These are phyloP conservation scores for Oscheius sp. DNA, from an alignment of 2,888 invertebrate species.

Conservation along the genomic window DNA sequence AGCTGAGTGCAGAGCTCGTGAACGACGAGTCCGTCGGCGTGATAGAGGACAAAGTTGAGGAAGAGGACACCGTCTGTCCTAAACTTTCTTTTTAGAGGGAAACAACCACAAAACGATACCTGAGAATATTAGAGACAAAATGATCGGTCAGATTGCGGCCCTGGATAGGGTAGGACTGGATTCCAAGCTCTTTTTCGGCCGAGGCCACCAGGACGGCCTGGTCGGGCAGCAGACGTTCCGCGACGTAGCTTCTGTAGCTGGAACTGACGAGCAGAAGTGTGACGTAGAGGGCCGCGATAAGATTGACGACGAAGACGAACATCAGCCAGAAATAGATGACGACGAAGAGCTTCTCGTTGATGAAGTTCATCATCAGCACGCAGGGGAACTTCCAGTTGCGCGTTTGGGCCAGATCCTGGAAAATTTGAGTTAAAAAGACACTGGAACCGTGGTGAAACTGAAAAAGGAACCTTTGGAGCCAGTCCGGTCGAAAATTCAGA, in stretches of 20 bases:
- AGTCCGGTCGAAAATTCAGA: neutral
- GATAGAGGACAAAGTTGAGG: constrained; percentile 1
- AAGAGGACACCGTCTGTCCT: constrained; percentile 8
- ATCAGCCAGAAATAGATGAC: constrained; percentile 57
- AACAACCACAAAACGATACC: neutral
- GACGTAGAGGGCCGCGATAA: constrained; percentile 37
- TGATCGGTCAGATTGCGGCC: neutral
- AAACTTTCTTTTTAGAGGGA: neutral
- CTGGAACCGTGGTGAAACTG: neutral
- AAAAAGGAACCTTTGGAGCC: neutral
- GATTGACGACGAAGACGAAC: constrained; percentile 39
- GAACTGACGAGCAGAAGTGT: constrained; percentile 30
- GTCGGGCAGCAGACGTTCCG: constrained; percentile 35
- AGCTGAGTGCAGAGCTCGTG: neutral
- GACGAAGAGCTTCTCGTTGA: constrained; percentile 53
- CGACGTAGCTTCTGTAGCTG: constrained; percentile 20
- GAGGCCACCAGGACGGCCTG: neutral
- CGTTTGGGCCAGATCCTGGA: neutral
- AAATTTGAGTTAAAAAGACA: neutral
- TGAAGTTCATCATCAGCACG: constrained; percentile 52
- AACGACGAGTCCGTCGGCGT: constrained; percentile 10
- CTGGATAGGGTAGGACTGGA: neutral
- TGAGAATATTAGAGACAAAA: neutral
- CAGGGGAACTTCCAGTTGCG: constrained; percentile 43
- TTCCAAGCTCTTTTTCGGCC: neutral